Evolutionary conservation across 2,888 invertebrate genomes (phyloP), one percentile per base, ranked within the genome.

Genomic region (Lasius fuliginosus): DNA sequence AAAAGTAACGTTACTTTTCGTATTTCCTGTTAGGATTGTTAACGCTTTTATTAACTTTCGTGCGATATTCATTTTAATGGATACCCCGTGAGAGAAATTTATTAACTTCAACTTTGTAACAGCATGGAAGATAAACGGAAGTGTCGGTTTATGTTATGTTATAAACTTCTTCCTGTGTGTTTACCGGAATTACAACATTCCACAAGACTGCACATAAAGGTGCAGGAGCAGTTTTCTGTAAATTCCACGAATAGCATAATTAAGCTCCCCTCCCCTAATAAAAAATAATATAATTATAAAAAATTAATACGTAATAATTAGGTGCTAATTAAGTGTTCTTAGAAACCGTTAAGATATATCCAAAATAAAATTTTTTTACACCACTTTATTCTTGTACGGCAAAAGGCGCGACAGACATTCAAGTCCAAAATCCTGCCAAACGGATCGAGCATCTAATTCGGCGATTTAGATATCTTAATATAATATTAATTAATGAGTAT

Each of bases 91-190:
- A 68, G 40, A 58, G 30, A 67, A 40, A 53, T 40, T 76, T 67
- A 67, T 58, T 58, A 79, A 79, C 58, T 33, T 40, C 30, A 33
- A 18, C 33, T 36, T 33, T 33, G 23, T 65, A 40, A 65, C 40
- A 65, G 42, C 15, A 12, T 33, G n/a, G 4, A 79, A 79, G 79
- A 73, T 79, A 79, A 71, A 71, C 46, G 68, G n/a, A 9, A 33
- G 36, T 69, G 40, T 42, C 27, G 6, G 53, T 60, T 42, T 23
- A 30, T 30, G 30, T 53, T 76, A 33, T 23, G 64, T 42, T 53
- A 42, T 60, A 71, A 79, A 79, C 46, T 46, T 79, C 58, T 71
- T 46, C 18, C 36, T 36, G 75, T 27, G 12, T 30, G 46, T 36
- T 60, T 60, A 46, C 46, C 18, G 33, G 46, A 60, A 73, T 79